Base-by-base conservation (phyloP, 1,140 invertebrate species). In the Musca domestica region DNA sequence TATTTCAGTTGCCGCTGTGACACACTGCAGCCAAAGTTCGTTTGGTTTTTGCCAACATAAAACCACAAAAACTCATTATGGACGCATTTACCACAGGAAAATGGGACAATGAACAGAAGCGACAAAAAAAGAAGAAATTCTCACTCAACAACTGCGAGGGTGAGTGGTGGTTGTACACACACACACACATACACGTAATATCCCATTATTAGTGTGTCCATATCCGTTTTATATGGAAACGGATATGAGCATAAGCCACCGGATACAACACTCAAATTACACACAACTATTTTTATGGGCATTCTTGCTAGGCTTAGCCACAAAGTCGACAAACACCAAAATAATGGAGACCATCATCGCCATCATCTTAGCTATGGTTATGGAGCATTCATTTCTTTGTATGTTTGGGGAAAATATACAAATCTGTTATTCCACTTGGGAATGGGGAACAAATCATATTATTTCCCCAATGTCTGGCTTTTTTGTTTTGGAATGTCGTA, bases 1-100 rank as follows among this genome's bases (percentile, higher is more conserved):
- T n/a, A 27, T n/a, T 27, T 34, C 30, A 61, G 9, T 20, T 1
- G 34, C 27, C n/a, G 34, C 7, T 34, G 23, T 56, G 34, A 34
- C 17, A 30, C 7, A 61, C 34, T 58, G n/a, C 30, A 30, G n/a
- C 23, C 14, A 58, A 14, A 58, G 20, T 17, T 15, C n/a, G 19
- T 61, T 34, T 30, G 17, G 23, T 15, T 23, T 64, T 48, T 6
- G 41, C 27, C 22, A 20, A 64, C 23, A 64, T 22, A 64, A 51
- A 51, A 17, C 63, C 46, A 64, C 63, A 64, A 64, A 64, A 64
- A 64, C 63, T 64, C 46, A 48, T 64, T 64, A 64, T 48, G 14
- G 14, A 64, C 20, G 41, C 30, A 64, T 64, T 64, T 20, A 19
- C 10, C 6, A 15, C 25, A 30, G n/a, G 30, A 58, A 27, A 30